A percentile compares a stretch with the other conserved stretches of the same genome.
These are phyloP conservation scores for Eutrigla gurnardus DNA, from an alignment of 2,797 vertebrate species.

Conservation along the genomic window DNA sequence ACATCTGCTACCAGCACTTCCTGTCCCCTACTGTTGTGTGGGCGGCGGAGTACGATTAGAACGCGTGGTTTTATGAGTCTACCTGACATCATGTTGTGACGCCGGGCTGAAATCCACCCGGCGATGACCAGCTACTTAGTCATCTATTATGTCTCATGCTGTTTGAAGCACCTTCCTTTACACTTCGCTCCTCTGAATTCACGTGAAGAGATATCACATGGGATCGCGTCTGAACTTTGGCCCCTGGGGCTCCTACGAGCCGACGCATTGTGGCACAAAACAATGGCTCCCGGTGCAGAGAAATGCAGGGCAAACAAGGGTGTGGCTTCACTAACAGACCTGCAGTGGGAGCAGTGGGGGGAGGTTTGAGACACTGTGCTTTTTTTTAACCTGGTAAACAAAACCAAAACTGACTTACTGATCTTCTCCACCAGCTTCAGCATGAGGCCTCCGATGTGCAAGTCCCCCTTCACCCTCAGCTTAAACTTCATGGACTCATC, in stretches of 20 bases:
- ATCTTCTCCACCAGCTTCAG: slow-evolving; percentile 95
- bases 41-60: slow-evolving; percentile 24
- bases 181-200: neutral
- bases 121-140: slow-evolving; percentile 65
- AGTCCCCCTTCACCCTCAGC: slow-evolving; percentile 91
- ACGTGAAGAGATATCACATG: slow-evolving; percentile 40
- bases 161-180: slow-evolving; percentile 25
- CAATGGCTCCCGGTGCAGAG: slow-evolving; percentile 61
- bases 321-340: slow-evolving; percentile 47
- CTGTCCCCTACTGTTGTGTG: slow-evolving; percentile 15
- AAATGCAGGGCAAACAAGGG: slow-evolving; percentile 78
- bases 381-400: slow-evolving; percentile 2
- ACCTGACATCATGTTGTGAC: slow-evolving; percentile 62
- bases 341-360: slow-evolving; percentile 12
- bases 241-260: too few relatives aligned
- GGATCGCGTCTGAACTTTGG: slow-evolving; percentile 15
- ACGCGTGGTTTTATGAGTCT: slow-evolving; percentile 60
- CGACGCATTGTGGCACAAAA: slow-evolving; percentile 35
- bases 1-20: slow-evolving; percentile 17
- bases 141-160: slow-evolving; percentile 57
- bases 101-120: slow-evolving; percentile 43
- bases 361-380: neutral
- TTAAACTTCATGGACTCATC: slow-evolving; percentile 79
- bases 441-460: slow-evolving; percentile 97
- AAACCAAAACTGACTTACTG: slow-evolving; percentile 84